phyloP scores from a whole-genome alignment of 1,140 invertebrate species.

The Neomicropteryx cornuta region DNA sequence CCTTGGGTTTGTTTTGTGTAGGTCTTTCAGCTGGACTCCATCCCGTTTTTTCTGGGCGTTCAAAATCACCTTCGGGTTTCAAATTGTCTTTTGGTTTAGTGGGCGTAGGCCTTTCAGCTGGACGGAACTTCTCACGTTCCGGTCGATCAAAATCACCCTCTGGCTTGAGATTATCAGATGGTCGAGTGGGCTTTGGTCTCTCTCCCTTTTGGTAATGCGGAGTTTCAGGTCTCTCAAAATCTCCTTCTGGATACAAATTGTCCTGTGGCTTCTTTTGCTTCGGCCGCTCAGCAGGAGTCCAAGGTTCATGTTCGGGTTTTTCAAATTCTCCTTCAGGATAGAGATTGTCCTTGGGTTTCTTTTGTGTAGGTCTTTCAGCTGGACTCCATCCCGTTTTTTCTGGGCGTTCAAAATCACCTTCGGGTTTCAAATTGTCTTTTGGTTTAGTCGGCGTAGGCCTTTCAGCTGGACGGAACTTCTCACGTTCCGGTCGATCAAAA shows the following conservation, averaged over 20 bases:
- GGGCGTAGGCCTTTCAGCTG: conserved; percentile 35
- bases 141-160: conserved; percentile 43
- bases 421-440: conserved; percentile 30
- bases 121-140: conserved; percentile 24
- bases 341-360: conserved; percentile 49
- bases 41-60: conserved; percentile 25
- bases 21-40: conserved; percentile 38
- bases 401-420: conserved; percentile 40
- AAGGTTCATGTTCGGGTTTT: conserved; percentile 24
- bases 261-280: conserved; percentile 35
- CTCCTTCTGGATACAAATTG: conserved; percentile 48
- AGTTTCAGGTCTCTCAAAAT: conserved; percentile 39
- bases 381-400: conserved; percentile 29
- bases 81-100: conserved; percentile 44
- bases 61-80: conserved; percentile 42
- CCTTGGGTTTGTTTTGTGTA: conserved; percentile 21
- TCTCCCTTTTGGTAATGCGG: conserved; percentile 27
- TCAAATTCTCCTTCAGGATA: conserved; percentile 49
- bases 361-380: conserved; percentile 42
- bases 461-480: conserved; percentile 26
- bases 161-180: conserved; percentile 26
- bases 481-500: conserved; percentile 32
- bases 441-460: conserved; percentile 27
- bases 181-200: conserved; percentile 28
- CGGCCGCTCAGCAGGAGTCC: conserved; percentile 32